Evolutionary conservation across 2,113 vertebrate genomes (phyloP).

Genomic region (Alexandromys fortis): DNA sequence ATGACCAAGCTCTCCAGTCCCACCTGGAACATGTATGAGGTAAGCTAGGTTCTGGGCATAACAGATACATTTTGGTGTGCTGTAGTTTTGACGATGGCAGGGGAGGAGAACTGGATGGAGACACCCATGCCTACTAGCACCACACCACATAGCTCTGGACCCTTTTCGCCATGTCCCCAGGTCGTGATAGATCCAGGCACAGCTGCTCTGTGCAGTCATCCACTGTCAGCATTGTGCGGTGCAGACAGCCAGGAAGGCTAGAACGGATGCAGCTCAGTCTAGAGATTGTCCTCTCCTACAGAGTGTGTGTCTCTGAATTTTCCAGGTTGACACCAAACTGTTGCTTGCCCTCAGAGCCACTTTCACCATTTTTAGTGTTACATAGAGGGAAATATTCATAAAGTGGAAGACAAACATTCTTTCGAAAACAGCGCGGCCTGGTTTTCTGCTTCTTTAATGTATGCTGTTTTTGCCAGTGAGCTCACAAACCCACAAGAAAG

Average conservation of each 20-base stretch:
- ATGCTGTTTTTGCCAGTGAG: neutral
- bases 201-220: neutral
- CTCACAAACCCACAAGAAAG: neutral
- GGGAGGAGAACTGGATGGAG: neutral
- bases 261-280: fast-evolving
- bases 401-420: neutral
- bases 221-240: neutral
- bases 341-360: neutral
- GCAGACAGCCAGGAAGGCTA: neutral
- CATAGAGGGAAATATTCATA: neutral
- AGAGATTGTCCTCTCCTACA: fast-evolving
- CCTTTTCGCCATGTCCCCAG: neutral
- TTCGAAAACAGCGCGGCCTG: neutral
- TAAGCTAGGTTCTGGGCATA: fast-evolving
- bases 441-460: neutral
- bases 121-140: neutral
- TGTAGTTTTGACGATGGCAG: neutral
- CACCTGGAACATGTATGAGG: neutral
- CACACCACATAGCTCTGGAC: no score
- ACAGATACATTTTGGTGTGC: no score
- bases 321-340: neutral
- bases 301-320: fast-evolving
- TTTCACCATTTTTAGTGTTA: neutral
- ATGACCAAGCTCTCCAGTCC: fast-evolving
- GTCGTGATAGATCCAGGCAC: neutral